Evolutionary conservation across 1,140 invertebrate genomes (phyloP).

Genomic region (Cyrtorhinus lividipennis): DNA sequence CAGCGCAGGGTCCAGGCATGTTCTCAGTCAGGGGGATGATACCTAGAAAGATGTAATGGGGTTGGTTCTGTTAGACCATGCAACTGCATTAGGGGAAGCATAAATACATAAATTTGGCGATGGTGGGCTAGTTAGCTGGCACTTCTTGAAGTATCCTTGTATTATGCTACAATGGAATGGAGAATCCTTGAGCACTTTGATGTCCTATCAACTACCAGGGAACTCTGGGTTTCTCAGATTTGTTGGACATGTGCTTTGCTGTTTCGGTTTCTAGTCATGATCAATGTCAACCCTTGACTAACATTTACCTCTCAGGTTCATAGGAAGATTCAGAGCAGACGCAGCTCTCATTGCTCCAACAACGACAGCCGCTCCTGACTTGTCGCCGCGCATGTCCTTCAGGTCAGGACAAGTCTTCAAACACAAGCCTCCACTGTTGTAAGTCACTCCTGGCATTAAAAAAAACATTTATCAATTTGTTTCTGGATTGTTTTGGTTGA

Average conservation of each 20-base stretch:
- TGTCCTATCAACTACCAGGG: no score
- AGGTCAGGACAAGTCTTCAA: conserved; percentile 58
- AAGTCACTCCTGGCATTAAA: conserved; percentile 57
- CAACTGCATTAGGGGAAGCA: no score
- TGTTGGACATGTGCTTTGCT: no score
- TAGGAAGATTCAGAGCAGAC: conserved; percentile 48
- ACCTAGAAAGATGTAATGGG: conserved; percentile 27
- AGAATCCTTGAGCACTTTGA: no score
- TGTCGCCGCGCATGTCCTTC: conserved; percentile 74
- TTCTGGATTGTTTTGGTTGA: not conserved
- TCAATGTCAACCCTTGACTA: no score
- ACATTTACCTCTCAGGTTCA: conserved; percentile 49
- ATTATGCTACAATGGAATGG: no score
- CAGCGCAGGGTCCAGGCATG: conserved; percentile 64
- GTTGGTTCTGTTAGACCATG: conserved; percentile 44
- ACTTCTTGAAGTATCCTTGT: no score
- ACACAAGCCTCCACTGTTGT: conserved; percentile 76
- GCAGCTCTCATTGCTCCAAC: conserved; percentile 52
- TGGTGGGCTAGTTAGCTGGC: no score
- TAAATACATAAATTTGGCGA: no score
- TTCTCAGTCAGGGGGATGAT: conserved; percentile 77
- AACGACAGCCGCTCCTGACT: conserved; percentile 74
- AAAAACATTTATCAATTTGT: conserved; percentile 24
- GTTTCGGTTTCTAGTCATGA: no score
- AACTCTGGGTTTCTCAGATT: no score